Evolutionary conservation across 2,797 vertebrate species (phyloP), one percentile per base, ranked within the genome.

Genomic region (Sebastes umbrosus): DNA sequence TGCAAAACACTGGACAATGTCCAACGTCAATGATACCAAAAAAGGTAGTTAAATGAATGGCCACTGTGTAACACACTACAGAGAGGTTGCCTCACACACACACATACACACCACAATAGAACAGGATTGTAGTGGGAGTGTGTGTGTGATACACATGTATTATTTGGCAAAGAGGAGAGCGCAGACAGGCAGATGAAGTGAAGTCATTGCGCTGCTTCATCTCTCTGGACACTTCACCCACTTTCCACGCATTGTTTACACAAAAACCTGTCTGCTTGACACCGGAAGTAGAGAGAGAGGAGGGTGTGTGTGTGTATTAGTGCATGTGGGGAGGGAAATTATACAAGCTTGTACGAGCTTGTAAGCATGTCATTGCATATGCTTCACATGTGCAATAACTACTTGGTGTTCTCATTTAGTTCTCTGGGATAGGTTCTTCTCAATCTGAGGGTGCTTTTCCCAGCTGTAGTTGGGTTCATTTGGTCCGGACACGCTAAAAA

Each of bases 191-290:
- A 88, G 84, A 89, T 82, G 87, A 88, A 80, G 76, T 69, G 58
- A 57, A 90, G 84, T 43, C 68, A 27, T 36, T 2, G 70, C 3
- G 14, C 71, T 75, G 55, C 64, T 80, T 88, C 77, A 84, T 90
- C 84, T 90, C 86, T 92, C 88, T 86, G 87, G 91, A 90, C 85
- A 80, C 85, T 82, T 92, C 88, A 87, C 87, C 88, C 87, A 89
- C 66, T 94, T 91, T 88, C 27, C 3, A 52, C 8, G 5, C 46
- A 36, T 74, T 90, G 79, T 84, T 86, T 92, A 90, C 84, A 84
- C 77, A 57, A 75, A 75, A 88, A 75, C 62, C 79, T 36, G 74
- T 69, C 73, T 43, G 77, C 32, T 77, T 20, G 3, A 20, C 34
- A 59, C 27, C 20, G 59, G 6, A 2, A 36, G 57, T 2, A 55